phyloP scores from a whole-genome alignment of 1,140 invertebrate species.

The Globodera ellingtonae region DNA sequence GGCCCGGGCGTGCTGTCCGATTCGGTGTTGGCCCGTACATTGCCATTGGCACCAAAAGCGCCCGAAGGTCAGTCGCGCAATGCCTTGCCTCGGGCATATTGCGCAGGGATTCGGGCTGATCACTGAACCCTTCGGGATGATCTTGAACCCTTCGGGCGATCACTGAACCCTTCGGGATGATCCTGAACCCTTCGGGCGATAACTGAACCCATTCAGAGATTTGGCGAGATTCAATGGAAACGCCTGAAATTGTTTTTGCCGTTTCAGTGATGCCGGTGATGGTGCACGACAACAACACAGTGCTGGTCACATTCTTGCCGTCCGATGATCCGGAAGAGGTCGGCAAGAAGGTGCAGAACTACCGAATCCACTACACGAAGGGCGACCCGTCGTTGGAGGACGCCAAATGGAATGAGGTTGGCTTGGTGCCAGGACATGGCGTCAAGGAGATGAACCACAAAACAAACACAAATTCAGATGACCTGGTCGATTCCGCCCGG shows the following conservation, averaged over 20 bases:
- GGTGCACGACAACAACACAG: conserved; percentile 62
- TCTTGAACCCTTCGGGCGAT: too few relatives aligned
- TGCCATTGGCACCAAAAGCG: conserved; percentile 51
- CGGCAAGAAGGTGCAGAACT: conserved; percentile 57
- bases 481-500: conserved; percentile 25
- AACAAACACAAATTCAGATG: conserved; percentile 14
- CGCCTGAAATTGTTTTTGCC: background rate
- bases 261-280: conserved; percentile 9
- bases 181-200: too few relatives aligned
- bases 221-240: background rate
- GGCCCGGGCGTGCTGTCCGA: conserved; percentile 59
- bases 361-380: conserved; percentile 58
- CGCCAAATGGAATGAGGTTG: conserved; percentile 62
- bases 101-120: too few relatives aligned
- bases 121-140: too few relatives aligned
- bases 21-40: conserved; percentile 35
- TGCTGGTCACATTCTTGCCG: conserved; percentile 55
- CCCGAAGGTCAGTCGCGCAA: conserved; percentile 34
- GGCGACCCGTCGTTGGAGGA: conserved; percentile 58
- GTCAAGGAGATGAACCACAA: conserved; percentile 28
- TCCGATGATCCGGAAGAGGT: conserved; percentile 60
- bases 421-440: conserved; percentile 8
- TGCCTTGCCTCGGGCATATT: too few relatives aligned
- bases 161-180: background rate
- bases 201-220: background rate